A percentile compares a stretch with the other conserved stretches of the same genome.
Evolutionary conservation across 1,140 invertebrate species (phyloP).

Genomic region (Mesaphorura yosii): DNA sequence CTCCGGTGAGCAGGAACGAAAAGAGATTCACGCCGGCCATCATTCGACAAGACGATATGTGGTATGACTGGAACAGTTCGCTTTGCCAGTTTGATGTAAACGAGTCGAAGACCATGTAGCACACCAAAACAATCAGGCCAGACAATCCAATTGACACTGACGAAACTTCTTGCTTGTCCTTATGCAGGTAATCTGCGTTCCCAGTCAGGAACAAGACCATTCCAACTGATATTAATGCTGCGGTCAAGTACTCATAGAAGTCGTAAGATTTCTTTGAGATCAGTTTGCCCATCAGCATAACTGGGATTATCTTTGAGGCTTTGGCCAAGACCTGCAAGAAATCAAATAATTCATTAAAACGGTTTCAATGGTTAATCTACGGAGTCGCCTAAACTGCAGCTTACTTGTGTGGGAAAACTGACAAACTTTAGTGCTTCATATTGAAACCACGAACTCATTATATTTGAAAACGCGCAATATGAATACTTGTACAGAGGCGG

Average conservation of each 20-base stretch:
- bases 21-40: slow-evolving; percentile 96
- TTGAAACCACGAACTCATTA: slow-evolving; percentile 98
- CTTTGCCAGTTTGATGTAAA: slow-evolving; percentile 99
- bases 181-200: slow-evolving; percentile 44
- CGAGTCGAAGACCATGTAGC: slow-evolving; percentile 91
- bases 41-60: slow-evolving; percentile 84
- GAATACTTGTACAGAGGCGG: slow-evolving; percentile 93
- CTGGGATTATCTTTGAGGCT: slow-evolving; percentile 89
- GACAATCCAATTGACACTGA: slow-evolving; percentile 64
- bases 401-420: slow-evolving; percentile 90
- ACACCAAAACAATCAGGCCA: slow-evolving; percentile 69
- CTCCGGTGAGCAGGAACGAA: slow-evolving; percentile 71
- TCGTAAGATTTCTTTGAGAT: slow-evolving; percentile 79
- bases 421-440: slow-evolving; percentile 98
- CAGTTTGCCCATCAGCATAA: slow-evolving; percentile 95
- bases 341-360: slow-evolving; percentile 1
- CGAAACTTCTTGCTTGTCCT: slow-evolving; percentile 32
- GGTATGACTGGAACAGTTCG: slow-evolving; percentile 70
- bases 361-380: background rate
- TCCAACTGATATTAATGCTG: slow-evolving; percentile 76
- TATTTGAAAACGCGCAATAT: slow-evolving; percentile 93
- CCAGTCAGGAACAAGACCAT: slow-evolving; percentile 83
- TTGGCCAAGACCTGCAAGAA: slow-evolving; percentile 71
- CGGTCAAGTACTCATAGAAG: slow-evolving; percentile 85
- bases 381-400: background rate